Evolutionary conservation across 2,113 vertebrate species (phyloP).

Genomic region (Chaenogobius annularis): DNA sequence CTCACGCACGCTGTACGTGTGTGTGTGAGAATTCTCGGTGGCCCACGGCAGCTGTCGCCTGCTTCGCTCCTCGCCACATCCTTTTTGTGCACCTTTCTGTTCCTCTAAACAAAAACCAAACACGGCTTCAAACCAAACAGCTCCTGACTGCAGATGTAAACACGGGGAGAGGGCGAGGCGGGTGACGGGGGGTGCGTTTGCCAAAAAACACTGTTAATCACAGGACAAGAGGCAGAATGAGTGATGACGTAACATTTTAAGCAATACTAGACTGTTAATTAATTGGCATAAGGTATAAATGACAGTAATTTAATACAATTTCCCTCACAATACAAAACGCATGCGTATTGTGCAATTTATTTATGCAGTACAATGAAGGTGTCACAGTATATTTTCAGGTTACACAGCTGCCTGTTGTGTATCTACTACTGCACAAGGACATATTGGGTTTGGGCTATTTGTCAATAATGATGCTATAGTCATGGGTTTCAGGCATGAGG

Average conservation of each 20-base stretch:
- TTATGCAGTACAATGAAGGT: no score
- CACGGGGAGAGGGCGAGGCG: background rate
- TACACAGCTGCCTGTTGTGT: no score
- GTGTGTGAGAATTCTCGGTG: conserved; percentile 38
- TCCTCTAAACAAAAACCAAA: conserved; percentile 58
- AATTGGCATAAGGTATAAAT: no score
- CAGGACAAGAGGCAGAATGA: background rate
- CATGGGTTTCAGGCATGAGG: no score
- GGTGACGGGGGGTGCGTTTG: no score
- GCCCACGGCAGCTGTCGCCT: conserved; percentile 64
- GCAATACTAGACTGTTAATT: background rate
- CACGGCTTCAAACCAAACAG: conserved; percentile 58
- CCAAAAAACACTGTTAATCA: background rate
- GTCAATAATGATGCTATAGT: no score
- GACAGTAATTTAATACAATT: no score
- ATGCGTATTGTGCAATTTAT: no score
- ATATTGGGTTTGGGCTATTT: no score
- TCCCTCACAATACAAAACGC: no score
- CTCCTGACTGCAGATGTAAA: conserved; percentile 31
- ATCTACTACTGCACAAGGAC: no score
- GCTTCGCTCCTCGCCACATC: conserved; percentile 45
- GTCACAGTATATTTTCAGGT: no score
- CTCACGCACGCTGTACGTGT: background rate
- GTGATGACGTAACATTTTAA: background rate
- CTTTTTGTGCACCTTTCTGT: conserved; percentile 44